phyloP scores from a whole-genome alignment of 1,140 invertebrate genomes.

The Hermetia illucens region DNA sequence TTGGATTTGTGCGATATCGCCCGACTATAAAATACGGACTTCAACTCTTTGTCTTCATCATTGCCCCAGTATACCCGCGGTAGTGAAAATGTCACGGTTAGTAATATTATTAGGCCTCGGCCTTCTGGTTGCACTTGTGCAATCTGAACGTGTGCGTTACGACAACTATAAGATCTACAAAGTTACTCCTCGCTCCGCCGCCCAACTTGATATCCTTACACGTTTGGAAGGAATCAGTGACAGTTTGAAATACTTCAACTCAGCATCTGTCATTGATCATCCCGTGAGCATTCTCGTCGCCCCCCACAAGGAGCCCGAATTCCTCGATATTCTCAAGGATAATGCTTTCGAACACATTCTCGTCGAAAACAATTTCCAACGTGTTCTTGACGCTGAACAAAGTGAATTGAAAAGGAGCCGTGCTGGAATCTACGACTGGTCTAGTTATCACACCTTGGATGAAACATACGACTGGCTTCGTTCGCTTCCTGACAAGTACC shows the following conservation, averaged over 20 bases:
- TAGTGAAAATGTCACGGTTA: constrained; percentile 7
- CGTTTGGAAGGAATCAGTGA: not conserved
- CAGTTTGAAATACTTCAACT: constrained; percentile 2
- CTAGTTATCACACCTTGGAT: constrained; percentile 31
- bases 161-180: constrained; percentile 37
- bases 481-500: constrained; percentile 25
- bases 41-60: too few species aligned
- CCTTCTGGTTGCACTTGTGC: constrained; percentile 14
- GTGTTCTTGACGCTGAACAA: constrained; percentile 18
- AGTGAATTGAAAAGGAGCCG: constrained; percentile 15
- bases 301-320: constrained; percentile 10
- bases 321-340: constrained; percentile 4
- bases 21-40: too few species aligned
- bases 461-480: constrained; percentile 35
- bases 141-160: constrained; percentile 24
- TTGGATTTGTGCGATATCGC: too few species aligned
- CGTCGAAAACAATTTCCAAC: constrained; percentile 27
- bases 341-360: constrained; percentile 7
- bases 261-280: not conserved
- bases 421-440: constrained; percentile 20
- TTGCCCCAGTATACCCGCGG: too few species aligned
- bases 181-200: constrained; percentile 19
- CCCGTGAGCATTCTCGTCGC: constrained; percentile 10
- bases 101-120: constrained; percentile 12
- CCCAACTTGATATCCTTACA: constrained; percentile 28